phyloP scores from a whole-genome alignment of 2,797 vertebrate genomes.

The Odontamblyopus rebecca region DNA sequence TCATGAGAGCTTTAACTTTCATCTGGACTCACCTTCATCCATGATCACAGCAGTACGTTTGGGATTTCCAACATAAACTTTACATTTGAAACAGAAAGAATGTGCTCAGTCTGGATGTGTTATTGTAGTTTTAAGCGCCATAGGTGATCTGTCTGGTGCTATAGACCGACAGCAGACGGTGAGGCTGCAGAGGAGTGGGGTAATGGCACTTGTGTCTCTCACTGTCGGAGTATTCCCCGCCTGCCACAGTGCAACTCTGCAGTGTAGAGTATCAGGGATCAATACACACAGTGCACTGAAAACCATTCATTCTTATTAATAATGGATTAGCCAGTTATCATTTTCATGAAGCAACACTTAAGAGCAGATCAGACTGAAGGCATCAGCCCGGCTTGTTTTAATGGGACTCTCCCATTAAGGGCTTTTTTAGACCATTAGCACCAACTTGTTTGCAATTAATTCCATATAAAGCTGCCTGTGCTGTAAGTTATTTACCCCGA shows the following conservation, averaged over 20 bases:
- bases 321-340: conserved; percentile 81
- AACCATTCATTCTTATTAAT: conserved; percentile 82
- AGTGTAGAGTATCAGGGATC: conserved; percentile 74
- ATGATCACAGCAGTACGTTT: neutral
- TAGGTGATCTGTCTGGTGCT: conserved; percentile 28
- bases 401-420: conserved; percentile 77
- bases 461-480: conserved; percentile 69
- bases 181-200: conserved; percentile 51
- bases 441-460: conserved; percentile 79
- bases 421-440: conserved; percentile 75
- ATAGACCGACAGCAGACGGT: conserved; percentile 51
- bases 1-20: conserved; percentile 46
- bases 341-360: conserved; percentile 77
- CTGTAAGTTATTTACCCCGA: conserved; percentile 74
- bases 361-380: conserved; percentile 74
- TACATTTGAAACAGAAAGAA: neutral
- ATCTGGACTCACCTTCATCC: conserved; percentile 30
- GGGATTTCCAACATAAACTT: neutral
- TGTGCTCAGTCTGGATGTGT: neutral
- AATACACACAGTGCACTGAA: conserved; percentile 69
- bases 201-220: conserved; percentile 66
- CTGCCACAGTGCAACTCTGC: conserved; percentile 60
- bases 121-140: conserved; percentile 18
- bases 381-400: conserved; percentile 74
- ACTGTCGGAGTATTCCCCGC: conserved; percentile 73